A percentile compares a stretch with the other conserved stretches of the same genome.
These are phyloP conservation scores for Gobius niger DNA, from an alignment of 2,113 vertebrate species.

Conservation along the genomic window DNA sequence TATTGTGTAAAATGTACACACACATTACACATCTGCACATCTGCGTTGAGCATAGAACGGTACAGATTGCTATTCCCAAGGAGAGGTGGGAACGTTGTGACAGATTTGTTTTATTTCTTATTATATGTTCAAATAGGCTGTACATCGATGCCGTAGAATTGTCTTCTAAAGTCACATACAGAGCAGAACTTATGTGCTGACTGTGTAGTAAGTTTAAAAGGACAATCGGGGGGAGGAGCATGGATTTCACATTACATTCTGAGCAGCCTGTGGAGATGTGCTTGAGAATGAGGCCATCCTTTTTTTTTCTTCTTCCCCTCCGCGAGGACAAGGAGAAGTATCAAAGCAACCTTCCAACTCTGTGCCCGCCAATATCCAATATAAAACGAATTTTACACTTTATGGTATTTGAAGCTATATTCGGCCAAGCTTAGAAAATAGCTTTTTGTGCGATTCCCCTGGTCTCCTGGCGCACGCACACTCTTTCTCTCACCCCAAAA, in stretches of 20 bases:
- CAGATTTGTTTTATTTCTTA: too few species aligned
- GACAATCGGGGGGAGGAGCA: constrained; percentile 2
- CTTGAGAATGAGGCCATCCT: constrained; percentile 16
- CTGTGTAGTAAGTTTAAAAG: neutral
- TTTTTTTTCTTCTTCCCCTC: too few species aligned
- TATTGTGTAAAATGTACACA: too few species aligned
- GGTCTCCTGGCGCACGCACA: neutral
- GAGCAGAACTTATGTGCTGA: constrained; percentile 13
- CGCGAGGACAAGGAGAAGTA: neutral
- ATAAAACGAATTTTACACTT: neutral
- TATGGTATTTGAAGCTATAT: constrained; percentile 3
- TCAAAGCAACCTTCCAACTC: constrained; percentile 16
- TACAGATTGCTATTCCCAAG: too few species aligned
- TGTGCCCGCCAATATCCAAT: neutral
- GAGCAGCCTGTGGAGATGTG: neutral
- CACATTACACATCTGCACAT: too few species aligned
- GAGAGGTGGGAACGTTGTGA: too few species aligned
- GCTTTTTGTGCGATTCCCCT: constrained; percentile 5
- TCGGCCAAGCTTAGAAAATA: constrained; percentile 8
- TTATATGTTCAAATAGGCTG: too few species aligned
- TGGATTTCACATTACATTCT: neutral
- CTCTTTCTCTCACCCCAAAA: neutral
- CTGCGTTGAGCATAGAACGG: too few species aligned
- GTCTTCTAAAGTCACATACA: constrained; percentile 10
- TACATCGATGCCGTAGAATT: neutral